A percentile compares a stretch with the other conserved stretches of the same genome.
Evolutionary conservation across 2,113 vertebrate species (phyloP).

Genomic region (Anthoscopus minutus): DNA sequence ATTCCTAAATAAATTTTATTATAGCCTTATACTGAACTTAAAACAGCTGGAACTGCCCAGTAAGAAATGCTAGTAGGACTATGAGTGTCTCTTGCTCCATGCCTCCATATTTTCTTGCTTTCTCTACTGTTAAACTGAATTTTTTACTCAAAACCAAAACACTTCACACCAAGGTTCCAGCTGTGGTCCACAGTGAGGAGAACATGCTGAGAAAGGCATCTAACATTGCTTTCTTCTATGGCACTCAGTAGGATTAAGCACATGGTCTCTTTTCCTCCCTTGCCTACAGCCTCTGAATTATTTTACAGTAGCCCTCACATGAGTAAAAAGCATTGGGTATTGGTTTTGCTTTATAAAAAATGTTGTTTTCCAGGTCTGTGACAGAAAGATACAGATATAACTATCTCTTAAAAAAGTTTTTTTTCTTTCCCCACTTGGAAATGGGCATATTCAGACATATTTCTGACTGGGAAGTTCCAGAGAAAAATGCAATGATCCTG

Average conservation of each 20-base stretch:
- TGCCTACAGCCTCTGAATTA: not conserved
- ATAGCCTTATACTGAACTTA: not conserved
- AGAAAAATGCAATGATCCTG: not conserved
- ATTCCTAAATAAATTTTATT: not conserved
- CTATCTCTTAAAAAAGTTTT: not conserved
- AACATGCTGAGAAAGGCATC: not conserved
- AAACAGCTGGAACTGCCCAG: not conserved
- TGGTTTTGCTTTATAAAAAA: not conserved
- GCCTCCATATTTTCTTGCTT: not conserved
- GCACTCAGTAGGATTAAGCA: not conserved
- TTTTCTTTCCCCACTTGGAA: not conserved
- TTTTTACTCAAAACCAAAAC: not conserved
- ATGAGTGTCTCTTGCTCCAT: not conserved
- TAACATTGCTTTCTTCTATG: not conserved
- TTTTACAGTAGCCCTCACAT: not conserved
- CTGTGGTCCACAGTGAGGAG: not conserved
- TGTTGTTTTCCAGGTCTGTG: not conserved
- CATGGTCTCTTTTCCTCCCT: not conserved
- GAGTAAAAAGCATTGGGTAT: not conserved
- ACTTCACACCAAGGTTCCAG: not conserved
- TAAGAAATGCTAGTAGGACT: not conserved
- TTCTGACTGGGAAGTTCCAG: not conserved
- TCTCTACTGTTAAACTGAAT: not conserved
- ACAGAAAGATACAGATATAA: not conserved
- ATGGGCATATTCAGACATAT: not conserved